These are phyloP conservation scores for Cyphomyrus discorhynchus DNA, from an alignment of 2,113 vertebrate species.

Conservation along the genomic window DNA sequence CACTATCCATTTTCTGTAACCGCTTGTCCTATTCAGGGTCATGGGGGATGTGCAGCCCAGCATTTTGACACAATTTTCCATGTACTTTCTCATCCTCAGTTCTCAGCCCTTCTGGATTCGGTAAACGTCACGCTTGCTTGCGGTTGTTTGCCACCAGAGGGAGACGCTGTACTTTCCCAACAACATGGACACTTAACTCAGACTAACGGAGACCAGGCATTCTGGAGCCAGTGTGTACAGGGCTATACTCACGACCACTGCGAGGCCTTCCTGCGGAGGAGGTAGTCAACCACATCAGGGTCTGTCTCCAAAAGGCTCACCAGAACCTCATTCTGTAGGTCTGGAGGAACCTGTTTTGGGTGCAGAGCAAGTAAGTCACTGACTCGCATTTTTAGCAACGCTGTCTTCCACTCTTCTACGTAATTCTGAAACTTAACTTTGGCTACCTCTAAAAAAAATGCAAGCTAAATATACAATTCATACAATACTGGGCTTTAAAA, in stretches of 20 bases:
- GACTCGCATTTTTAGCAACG: neutral
- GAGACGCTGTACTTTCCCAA: neutral
- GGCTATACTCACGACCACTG: conserved; percentile 75
- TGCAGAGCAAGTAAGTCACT: neutral
- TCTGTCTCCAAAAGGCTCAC: conserved; percentile 87
- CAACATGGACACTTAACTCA: neutral
- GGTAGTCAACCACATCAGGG: conserved; percentile 90
- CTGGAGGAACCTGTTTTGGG: conserved; percentile 74
- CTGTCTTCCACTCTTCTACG: neutral
- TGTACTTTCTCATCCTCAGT: neutral
- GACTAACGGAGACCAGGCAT: neutral
- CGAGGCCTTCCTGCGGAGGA: conserved; percentile 85
- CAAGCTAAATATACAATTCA: neutral
- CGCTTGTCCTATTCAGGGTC: neutral
- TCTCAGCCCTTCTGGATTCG: neutral
- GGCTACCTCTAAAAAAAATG: neutral
- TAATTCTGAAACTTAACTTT: neutral
- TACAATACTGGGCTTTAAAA: conserved; percentile 3
- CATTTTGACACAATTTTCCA: neutral
- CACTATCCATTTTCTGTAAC: neutral
- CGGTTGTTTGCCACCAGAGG: neutral
- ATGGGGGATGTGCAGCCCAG: neutral
- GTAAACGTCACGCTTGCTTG: neutral
- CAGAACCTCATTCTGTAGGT: conserved; percentile 93
- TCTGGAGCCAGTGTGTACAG: neutral